Conservation (phyloP, 2,888 invertebrate genomes). For the Rhodophaea formosa region DNA sequence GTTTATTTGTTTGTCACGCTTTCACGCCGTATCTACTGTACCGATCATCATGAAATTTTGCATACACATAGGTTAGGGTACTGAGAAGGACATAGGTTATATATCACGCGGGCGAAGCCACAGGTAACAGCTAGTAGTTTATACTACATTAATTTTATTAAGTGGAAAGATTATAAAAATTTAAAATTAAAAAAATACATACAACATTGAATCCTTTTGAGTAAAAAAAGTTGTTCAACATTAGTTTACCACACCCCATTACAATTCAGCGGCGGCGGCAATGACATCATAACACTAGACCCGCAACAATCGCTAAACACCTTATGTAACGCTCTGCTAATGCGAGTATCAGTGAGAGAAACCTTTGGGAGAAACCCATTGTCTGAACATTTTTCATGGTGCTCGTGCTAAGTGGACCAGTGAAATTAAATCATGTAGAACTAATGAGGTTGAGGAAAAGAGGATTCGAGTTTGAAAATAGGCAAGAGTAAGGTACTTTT, state of each 20-base stretch:
- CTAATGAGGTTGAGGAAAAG: not conserved
- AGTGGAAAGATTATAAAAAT: too few species aligned
- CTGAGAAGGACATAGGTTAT: too few species aligned
- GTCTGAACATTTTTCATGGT: not conserved
- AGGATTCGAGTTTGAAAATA: not conserved
- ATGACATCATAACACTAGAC: slow-evolving; percentile 1
- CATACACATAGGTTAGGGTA: too few species aligned
- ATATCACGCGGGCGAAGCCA: too few species aligned
- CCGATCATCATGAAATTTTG: too few species aligned
- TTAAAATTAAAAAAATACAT: too few species aligned
- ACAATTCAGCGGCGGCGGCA: not conserved
- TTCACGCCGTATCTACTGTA: too few species aligned
- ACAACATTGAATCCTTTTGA: too few species aligned
- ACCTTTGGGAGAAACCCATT: not conserved
- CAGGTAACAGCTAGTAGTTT: too few species aligned
- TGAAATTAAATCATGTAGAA: not conserved
- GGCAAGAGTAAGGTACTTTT: too few species aligned
- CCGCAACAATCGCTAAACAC: not conserved
- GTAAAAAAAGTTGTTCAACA: not conserved
- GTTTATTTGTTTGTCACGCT: too few species aligned
- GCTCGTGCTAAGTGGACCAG: not conserved
- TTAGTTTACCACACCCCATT: not conserved
- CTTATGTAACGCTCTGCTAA: not conserved
- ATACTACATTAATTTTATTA: too few species aligned
- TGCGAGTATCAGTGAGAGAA: not conserved